phyloP scores from a whole-genome alignment of 2,113 vertebrate species.

The Typhlomys cinereus region DNA sequence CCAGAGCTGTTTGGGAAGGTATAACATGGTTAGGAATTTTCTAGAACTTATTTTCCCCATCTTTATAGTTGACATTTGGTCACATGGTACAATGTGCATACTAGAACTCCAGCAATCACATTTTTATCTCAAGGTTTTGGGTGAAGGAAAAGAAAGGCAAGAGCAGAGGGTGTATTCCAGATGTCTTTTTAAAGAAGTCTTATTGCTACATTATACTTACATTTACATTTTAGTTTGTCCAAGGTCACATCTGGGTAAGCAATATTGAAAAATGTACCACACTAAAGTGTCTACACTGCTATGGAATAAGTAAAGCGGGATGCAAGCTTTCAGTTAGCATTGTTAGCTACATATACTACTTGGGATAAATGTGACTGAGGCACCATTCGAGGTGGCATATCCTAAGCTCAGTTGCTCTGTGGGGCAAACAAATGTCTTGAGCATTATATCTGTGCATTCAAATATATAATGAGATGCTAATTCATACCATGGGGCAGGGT shows the following conservation, averaged over 20 bases:
- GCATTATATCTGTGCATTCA: background rate
- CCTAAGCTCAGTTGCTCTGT: background rate
- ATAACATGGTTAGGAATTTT: background rate
- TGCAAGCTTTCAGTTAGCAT: background rate
- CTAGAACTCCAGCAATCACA: background rate
- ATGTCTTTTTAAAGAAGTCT: background rate
- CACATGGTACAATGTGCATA: background rate
- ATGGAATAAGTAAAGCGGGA: background rate
- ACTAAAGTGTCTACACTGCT: background rate
- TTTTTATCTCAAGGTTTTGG: background rate
- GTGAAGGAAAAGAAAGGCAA: background rate
- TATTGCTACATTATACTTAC: background rate
- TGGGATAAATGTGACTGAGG: background rate
- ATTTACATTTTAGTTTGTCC: background rate
- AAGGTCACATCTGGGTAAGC: background rate
- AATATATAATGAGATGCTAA: background rate
- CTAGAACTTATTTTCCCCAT: background rate
- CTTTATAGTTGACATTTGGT: background rate
- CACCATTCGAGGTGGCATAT: background rate
- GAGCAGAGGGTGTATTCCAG: background rate
- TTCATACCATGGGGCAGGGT: background rate
- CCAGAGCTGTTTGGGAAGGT: background rate
- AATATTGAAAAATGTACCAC: background rate
- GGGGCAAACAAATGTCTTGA: background rate
- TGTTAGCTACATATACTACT: background rate